These are phyloP conservation scores for Oryzias melastigma DNA, from an alignment of 2,113 vertebrate species.

Conservation along the genomic window DNA sequence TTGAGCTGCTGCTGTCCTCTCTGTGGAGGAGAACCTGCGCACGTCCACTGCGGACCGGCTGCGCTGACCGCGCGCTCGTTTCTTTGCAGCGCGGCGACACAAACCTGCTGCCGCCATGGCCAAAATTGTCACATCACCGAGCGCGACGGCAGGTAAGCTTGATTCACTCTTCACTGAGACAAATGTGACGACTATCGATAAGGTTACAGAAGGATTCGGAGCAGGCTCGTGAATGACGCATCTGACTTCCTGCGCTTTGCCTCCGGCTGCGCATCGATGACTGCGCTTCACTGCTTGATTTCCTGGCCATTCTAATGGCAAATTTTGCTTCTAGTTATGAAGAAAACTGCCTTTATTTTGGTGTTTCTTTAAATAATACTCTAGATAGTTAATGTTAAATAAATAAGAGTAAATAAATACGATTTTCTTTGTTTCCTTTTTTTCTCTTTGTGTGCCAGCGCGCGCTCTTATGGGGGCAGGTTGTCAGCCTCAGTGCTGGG, in stretches of 20 bases:
- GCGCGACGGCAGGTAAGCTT: conserved; percentile 59
- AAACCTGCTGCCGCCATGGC: conserved; percentile 67
- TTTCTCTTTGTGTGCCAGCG: not conserved
- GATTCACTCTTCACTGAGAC: not conserved
- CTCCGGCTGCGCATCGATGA: conserved; percentile 5
- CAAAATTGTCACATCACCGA: conserved; percentile 47
- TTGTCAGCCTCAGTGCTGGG: no score
- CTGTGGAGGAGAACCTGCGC: conserved; percentile 32
- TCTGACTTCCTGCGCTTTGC: conserved; percentile 32
- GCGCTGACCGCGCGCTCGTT: conserved; percentile 28
- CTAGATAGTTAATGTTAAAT: no score
- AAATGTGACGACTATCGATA: not conserved
- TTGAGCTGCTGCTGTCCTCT: conserved; percentile 22
- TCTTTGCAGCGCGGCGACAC: not conserved
- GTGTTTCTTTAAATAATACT: no score
- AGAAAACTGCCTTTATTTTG: no score
- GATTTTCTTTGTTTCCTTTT: conserved; percentile 13
- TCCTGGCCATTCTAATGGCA: not conserved
- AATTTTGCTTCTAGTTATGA: no score
- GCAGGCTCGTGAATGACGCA: conserved; percentile 55
- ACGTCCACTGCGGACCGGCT: conserved; percentile 49
- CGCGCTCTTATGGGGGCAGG: no score
- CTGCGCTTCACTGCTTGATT: conserved; percentile 16
- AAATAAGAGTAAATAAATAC: not conserved
- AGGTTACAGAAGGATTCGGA: conserved; percentile 22